Percentiles rank a stretch among this genome's conserved stretches.
phyloP scores from a whole-genome alignment of 2,113 vertebrate species.

The Struthidea cinerea region DNA sequence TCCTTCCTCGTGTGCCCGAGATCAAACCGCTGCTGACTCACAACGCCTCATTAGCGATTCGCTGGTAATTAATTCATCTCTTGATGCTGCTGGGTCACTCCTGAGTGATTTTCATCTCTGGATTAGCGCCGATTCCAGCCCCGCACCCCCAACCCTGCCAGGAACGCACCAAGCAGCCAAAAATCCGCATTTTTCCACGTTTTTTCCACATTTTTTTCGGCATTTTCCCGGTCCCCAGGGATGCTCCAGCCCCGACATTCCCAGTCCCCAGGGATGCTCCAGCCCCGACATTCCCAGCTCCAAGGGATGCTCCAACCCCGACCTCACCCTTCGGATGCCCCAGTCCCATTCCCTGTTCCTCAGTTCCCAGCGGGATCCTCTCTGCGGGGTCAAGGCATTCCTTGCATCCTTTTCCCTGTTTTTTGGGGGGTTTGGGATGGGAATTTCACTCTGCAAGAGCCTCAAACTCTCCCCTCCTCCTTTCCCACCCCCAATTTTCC shows the following conservation, averaged over 20 bases:
- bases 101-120: neutral
- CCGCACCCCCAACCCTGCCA: neutral
- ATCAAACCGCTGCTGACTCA: slow-evolving; percentile 20
- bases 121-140: fast-evolving
- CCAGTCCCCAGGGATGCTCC: neutral
- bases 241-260: neutral
- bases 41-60: neutral
- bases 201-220: neutral
- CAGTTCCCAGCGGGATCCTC: neutral
- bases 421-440: fast-evolving
- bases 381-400: neutral
- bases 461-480: neutral
- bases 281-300: neutral
- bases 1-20: neutral
- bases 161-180: fast-evolving
- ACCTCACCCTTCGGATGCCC: neutral
- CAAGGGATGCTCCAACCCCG: neutral
- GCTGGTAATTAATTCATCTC: slow-evolving; percentile 22
- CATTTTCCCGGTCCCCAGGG: neutral
- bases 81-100: neutral
- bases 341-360: neutral
- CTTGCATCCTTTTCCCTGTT: fast-evolving
- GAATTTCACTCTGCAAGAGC: fast-evolving
- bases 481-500: neutral
- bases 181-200: fast-evolving